phyloP scores from a whole-genome alignment of 1,140 invertebrate genomes.

The Apocrypta bakeri region DNA sequence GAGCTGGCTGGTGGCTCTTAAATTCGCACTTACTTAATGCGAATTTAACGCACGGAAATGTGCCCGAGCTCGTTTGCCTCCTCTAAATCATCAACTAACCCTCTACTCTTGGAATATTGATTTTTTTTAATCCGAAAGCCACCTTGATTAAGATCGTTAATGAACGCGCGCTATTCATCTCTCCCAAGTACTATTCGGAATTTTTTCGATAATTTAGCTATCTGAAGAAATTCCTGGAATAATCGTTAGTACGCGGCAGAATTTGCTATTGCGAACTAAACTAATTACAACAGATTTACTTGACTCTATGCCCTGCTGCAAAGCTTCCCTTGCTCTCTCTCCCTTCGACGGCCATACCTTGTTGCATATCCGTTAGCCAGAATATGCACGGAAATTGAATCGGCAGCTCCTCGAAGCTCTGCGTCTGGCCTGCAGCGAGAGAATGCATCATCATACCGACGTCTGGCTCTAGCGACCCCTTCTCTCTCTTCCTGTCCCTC shows the following conservation, averaged over 20 bases:
- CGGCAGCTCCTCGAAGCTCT: slow-evolving; percentile 24
- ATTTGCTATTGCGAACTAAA: background rate
- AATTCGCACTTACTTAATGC: slow-evolving; percentile 20
- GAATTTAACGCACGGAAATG: background rate
- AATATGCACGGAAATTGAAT: slow-evolving; percentile 34
- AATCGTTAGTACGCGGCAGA: slow-evolving; percentile 3
- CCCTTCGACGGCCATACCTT: background rate
- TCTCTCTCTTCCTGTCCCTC: background rate
- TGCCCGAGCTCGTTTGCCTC: background rate
- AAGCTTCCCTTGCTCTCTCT: background rate
- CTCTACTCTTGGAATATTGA: background rate
- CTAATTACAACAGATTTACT: slow-evolving; percentile 35
- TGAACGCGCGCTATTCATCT: background rate
- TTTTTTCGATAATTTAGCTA: background rate
- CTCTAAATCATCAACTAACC: background rate
- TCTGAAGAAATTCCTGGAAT: slow-evolving; percentile 4
- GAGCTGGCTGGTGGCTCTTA: background rate
- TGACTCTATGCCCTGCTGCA: background rate
- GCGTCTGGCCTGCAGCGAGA: background rate
- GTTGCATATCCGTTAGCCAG: slow-evolving; percentile 15
- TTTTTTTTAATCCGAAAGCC: background rate
- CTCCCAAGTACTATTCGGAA: background rate
- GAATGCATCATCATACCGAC: slow-evolving; percentile 5
- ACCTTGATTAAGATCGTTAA: slow-evolving; percentile 8
- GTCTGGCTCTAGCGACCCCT: background rate